Evolutionary conservation across 2,113 vertebrate genomes (phyloP).

Genomic region (Scomber scombrus): DNA sequence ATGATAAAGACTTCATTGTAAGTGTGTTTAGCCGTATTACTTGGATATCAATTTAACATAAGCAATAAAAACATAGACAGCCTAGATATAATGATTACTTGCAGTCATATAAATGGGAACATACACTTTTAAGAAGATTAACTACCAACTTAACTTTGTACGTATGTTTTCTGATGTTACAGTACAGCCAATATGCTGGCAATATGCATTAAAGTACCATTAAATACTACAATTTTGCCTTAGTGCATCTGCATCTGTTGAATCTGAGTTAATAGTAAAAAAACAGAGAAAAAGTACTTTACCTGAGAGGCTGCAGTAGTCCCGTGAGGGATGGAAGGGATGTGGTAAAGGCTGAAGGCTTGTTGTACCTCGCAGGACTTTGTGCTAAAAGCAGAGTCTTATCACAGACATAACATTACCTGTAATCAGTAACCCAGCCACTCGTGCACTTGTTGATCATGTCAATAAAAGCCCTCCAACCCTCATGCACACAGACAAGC

Average conservation of each 20-base stretch:
- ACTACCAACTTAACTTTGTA: not conserved
- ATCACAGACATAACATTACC: conserved; percentile 71
- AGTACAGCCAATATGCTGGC: not conserved
- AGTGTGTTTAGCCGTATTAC: not conserved
- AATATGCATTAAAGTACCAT: not conserved
- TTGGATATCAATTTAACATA: not conserved
- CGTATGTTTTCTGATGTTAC: not conserved
- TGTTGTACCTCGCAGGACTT: conserved; percentile 71
- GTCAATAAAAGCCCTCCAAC: conserved; percentile 60
- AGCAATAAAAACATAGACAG: not conserved
- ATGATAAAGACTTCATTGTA: not conserved
- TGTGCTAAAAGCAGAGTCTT: conserved; percentile 70
- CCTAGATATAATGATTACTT: not conserved
- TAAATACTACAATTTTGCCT: not conserved
- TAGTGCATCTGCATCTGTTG: not conserved
- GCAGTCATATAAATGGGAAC: not conserved
- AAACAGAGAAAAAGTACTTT: conserved; percentile 23
- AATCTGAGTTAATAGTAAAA: not conserved
- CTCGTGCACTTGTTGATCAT: conserved; percentile 67
- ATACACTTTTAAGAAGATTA: not conserved
- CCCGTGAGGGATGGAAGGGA: conserved; percentile 23
- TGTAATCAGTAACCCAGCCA: conserved; percentile 80
- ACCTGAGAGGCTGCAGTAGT: conserved; percentile 65
- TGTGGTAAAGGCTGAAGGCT: conserved; percentile 16
- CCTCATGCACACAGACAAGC: not conserved